Evolutionary conservation across 2,888 invertebrate genomes (phyloP).

Genomic region (Drosophila neonasuta): DNA sequence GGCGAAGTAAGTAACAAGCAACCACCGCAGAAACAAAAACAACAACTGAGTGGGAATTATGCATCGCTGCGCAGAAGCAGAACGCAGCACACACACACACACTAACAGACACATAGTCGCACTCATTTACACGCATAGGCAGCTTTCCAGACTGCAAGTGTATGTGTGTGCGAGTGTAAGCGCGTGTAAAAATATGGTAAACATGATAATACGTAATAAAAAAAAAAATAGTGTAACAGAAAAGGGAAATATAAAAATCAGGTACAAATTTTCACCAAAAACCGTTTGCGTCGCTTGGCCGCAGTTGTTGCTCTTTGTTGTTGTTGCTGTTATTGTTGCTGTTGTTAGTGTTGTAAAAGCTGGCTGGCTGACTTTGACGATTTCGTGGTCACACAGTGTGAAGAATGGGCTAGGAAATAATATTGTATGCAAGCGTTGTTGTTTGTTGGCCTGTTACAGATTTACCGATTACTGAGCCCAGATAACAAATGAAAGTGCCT

Average conservation of each 20-base stretch:
- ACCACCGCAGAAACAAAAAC: conserved; percentile 54
- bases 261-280: conserved; percentile 77
- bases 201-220: conserved; percentile 75
- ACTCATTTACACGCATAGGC: conserved; percentile 10
- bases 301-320: conserved; percentile 44
- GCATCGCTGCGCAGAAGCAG: conserved; percentile 81
- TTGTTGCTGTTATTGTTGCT: conserved; percentile 23
- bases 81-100: conserved; percentile 61
- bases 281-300: conserved; percentile 68
- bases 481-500: conserved; percentile 76
- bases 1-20: conserved; percentile 19
- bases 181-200: conserved; percentile 76
- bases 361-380: conserved; percentile 70
- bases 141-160: conserved; percentile 13
- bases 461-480: conserved; percentile 59
- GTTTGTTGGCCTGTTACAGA: conserved; percentile 72
- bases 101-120: conserved; percentile 26
- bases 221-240: conserved; percentile 62
- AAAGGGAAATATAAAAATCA: conserved; percentile 76
- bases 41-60: conserved; percentile 78
- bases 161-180: conserved; percentile 59
- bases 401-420: conserved; percentile 74
- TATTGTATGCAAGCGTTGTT: conserved; percentile 63
- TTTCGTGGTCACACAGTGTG: conserved; percentile 77
- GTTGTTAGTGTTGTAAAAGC: conserved; percentile 46